These are phyloP conservation scores for Bellardia pandia DNA, from an alignment of 2,888 invertebrate species.

Conservation along the genomic window DNA sequence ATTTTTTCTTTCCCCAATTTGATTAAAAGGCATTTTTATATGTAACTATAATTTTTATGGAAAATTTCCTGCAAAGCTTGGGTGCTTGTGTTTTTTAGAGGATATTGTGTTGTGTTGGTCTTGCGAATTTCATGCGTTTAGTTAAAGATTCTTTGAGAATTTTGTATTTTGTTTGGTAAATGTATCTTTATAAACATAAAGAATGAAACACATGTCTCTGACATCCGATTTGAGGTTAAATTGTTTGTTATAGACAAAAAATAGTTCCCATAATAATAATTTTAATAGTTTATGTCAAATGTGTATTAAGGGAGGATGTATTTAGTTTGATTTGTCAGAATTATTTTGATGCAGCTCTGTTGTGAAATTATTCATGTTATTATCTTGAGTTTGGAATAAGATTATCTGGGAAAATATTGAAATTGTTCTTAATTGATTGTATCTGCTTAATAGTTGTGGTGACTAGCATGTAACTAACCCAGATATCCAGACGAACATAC, in stretches of 20 bases:
- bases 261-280: conserved; percentile 17
- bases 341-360: no score
- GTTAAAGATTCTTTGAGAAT: neutral
- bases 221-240: conserved; percentile 16
- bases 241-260: neutral
- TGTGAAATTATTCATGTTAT: no score
- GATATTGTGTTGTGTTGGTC: conserved; percentile 2
- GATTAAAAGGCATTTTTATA: neutral
- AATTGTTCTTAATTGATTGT: no score
- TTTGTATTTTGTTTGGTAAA: neutral
- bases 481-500: no score
- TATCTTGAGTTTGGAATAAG: no score
- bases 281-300: neutral
- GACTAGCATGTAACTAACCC: no score
- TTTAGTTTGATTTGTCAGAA: neutral
- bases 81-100: neutral
- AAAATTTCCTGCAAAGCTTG: neutral
- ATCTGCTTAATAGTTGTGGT: no score
- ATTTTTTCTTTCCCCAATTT: conserved; percentile 31
- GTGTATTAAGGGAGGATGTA: neutral
- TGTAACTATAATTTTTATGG: no score
- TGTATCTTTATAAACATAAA: neutral
- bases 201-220: conserved; percentile 2
- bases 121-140: conserved; percentile 12
- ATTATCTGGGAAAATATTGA: no score